phyloP scores from a whole-genome alignment of 1,140 invertebrate genomes.

The Saccostrea echinata region DNA sequence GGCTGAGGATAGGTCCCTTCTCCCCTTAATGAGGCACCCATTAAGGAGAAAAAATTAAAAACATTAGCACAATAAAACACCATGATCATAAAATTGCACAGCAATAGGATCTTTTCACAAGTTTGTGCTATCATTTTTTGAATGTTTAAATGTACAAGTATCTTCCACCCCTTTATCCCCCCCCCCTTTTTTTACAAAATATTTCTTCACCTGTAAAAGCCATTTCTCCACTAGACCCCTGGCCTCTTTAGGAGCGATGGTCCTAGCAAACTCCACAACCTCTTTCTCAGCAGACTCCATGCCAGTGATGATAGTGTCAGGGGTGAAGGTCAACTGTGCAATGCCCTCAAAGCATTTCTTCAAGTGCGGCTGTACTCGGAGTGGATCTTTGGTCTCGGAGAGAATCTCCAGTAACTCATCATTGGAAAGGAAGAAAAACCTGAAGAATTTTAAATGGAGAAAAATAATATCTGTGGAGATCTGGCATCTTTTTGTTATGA shows the following conservation, averaged over 20 bases:
- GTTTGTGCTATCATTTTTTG: too few relatives aligned
- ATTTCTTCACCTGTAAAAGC: slow-evolving; percentile 75
- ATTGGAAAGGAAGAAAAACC: slow-evolving; percentile 82
- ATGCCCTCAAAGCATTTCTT: slow-evolving; percentile 85
- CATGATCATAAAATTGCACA: too few relatives aligned
- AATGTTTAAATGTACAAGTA: too few relatives aligned
- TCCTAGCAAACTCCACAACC: slow-evolving; percentile 87
- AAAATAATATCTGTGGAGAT: neutral
- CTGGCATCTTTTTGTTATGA: neutral
- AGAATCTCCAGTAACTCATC: slow-evolving; percentile 83
- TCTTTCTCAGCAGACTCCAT: slow-evolving; percentile 95
- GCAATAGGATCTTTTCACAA: too few relatives aligned
- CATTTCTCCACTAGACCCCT: slow-evolving; percentile 79
- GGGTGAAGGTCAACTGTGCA: slow-evolving; percentile 81
- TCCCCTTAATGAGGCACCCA: too few relatives aligned
- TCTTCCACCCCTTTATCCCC: too few relatives aligned
- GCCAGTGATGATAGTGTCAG: slow-evolving; percentile 89
- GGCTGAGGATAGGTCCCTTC: too few relatives aligned
- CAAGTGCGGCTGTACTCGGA: slow-evolving; percentile 81
- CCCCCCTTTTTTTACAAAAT: neutral
- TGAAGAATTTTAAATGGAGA: slow-evolving; percentile 52
- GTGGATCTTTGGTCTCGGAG: slow-evolving; percentile 80
- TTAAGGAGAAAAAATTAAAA: too few relatives aligned
- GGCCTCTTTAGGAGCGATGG: slow-evolving; percentile 92
- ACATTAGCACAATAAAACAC: too few relatives aligned